Percentiles rank a stretch among this genome's conserved stretches.
These are phyloP conservation scores for Lingula anatina DNA, from an alignment of 2,888 invertebrate species.

Conservation along the genomic window DNA sequence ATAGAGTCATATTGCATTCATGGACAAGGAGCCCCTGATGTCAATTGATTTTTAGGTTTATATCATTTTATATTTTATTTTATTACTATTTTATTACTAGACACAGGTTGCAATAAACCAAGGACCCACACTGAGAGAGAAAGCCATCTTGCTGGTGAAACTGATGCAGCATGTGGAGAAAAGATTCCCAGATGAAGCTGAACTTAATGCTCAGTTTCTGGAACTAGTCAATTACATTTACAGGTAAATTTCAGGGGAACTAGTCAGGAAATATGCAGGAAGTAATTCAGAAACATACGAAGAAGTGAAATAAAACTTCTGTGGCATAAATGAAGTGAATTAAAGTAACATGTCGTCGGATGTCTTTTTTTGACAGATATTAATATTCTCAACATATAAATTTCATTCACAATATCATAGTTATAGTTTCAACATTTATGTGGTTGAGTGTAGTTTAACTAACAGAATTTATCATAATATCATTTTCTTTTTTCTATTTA, in stretches of 20 bases:
- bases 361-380: too few relatives aligned
- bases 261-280: too few relatives aligned
- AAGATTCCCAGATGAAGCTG: slow-evolving; percentile 81
- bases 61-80: not conserved
- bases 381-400: too few relatives aligned
- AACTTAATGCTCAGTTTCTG: slow-evolving; percentile 84
- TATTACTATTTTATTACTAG: slow-evolving; percentile 50
- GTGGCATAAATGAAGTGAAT: too few relatives aligned
- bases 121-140: slow-evolving; percentile 81
- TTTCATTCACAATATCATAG: too few relatives aligned
- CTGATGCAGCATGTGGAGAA: slow-evolving; percentile 85
- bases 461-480: not conserved
- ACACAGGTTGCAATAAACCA: slow-evolving; percentile 66
- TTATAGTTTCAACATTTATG: too few relatives aligned
- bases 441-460: too few relatives aligned
- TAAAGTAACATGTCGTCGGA: too few relatives aligned
- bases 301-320: too few relatives aligned
- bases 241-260: too few relatives aligned
- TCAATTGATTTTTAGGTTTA: not conserved
- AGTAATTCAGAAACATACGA: too few relatives aligned
- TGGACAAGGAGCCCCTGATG: not conserved
- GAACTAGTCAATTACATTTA: slow-evolving; percentile 90
- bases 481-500: slow-evolving; percentile 2
- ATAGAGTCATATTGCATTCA: too few relatives aligned
- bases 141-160: slow-evolving; percentile 87